Base-by-base conservation (phyloP, 2,113 vertebrate genomes). In the Cichladusa arquata region DNA sequence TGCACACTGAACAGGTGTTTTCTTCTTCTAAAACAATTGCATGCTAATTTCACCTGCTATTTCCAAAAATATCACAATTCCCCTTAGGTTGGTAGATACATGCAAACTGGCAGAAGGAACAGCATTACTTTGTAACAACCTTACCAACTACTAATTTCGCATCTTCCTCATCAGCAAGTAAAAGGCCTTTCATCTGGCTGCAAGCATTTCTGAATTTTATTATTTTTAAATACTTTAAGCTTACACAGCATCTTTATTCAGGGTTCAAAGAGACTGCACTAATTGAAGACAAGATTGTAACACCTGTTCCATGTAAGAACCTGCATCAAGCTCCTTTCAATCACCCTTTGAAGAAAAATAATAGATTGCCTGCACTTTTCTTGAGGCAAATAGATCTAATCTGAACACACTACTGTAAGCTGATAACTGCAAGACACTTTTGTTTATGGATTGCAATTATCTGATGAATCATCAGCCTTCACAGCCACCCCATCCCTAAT, bases 301-400 rank as follows among this genome's bases (percentile, higher is more conserved):
- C 95, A 91, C 83, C 81, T 94, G 48, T 34, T 38, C 38, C 45
- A 2, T 54, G 18, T 88, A 93, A 94, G 67, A 90, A 89, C 61
- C 60, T 66, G 77, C 84, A 91, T 65, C 66, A 78, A 93, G 56
- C 64, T 69, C 69, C 45, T 81, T 88, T 90, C 89, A 51, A 13
- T 82, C 38, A 53, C 13, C 50, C 95, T 96, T 71, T 85, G 74
- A 83, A 96, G 48, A 71, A 88, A 95, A 93, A 82, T 33, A 94
- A 91, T 77, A 48, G 45, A 90, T 92, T 3, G 3, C 85, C 26
- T 66, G 71, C 47, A 34, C 93, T 95, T 93, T 83, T 96, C 92
- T 94, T 88, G 71, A 90, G 90, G 95, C 90, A 90, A 64, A 86
- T 6, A 95, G 90, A 96, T 92, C 42, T 94, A 92, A 95, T 92